A percentile compares a stretch with the other conserved stretches of the same genome.
Conservation (phyloP, 2,888 invertebrate genomes). For the Drosophila anomelani region DNA sequence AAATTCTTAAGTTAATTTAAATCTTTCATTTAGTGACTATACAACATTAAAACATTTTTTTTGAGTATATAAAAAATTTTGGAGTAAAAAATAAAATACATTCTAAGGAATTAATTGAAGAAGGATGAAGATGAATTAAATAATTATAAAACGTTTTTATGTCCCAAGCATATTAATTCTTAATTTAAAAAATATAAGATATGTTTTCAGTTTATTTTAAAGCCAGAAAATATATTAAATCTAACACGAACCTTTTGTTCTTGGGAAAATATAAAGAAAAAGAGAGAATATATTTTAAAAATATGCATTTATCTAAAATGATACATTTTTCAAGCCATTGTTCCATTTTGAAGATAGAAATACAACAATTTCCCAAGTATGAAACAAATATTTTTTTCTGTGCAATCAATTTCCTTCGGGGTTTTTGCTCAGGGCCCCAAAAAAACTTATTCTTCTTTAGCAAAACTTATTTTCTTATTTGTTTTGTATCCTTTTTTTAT, state of each 20-base stretch:
- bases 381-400: neutral
- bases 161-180: no score
- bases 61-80: no score
- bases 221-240: neutral
- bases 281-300: neutral
- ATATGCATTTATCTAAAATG: no score
- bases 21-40: no score
- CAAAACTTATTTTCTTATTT: constrained; percentile 51
- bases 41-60: neutral
- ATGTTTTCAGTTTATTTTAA: neutral
- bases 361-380: neutral
- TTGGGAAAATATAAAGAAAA: neutral
- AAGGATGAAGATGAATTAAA: neutral
- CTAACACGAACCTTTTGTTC: neutral
- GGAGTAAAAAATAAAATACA: neutral
- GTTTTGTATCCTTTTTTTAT: constrained; percentile 66
- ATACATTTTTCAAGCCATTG: no score
- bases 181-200: no score
- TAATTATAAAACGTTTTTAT: no score
- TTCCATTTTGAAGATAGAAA: no score
- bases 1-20: neutral
- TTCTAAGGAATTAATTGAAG: no score
- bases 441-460: constrained; percentile 17
- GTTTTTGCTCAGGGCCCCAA: neutral
- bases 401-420: constrained; percentile 31